phyloP scores from a whole-genome alignment of 2,888 invertebrate genomes.

The Eupithecia tripunctaria region DNA sequence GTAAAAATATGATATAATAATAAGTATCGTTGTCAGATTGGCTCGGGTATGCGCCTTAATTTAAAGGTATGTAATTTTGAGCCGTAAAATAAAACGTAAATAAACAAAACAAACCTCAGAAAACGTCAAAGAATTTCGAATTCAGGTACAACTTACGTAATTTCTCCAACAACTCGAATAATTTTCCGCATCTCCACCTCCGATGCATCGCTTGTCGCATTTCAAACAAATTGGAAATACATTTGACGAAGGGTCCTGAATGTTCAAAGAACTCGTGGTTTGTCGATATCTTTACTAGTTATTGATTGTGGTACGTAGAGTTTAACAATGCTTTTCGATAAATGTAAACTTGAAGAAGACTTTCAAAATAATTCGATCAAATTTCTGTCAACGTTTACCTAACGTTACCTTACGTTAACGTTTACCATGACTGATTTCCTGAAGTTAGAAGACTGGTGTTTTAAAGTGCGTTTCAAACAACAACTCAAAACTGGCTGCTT shows the following conservation, averaged over 20 bases:
- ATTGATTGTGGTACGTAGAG: neutral
- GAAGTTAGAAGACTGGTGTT: neutral
- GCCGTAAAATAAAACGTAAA: neutral
- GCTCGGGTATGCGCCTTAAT: no score
- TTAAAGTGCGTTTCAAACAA: no score
- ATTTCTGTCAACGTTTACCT: neutral
- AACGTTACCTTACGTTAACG: no score
- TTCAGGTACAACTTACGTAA: neutral
- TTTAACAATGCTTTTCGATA: neutral
- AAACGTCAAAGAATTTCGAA: neutral
- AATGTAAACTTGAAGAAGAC: neutral
- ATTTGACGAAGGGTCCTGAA: conserved; percentile 73
- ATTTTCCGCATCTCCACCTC: conserved; percentile 79
- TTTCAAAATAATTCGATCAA: neutral
- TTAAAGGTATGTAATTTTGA: neutral
- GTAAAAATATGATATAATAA: no score
- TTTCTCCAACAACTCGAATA: conserved; percentile 30
- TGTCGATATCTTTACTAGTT: neutral
- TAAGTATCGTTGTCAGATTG: no score
- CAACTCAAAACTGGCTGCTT: neutral
- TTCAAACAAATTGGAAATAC: conserved; percentile 84
- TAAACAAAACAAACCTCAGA: neutral
- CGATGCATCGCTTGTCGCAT: conserved; percentile 79
- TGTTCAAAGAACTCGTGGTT: conserved; percentile 12
- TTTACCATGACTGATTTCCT: neutral